Percentiles rank a stretch among this genome's conserved stretches.
Evolutionary conservation across 2,113 vertebrate genomes (phyloP).

Genomic region (Aleadryas rufinucha): DNA sequence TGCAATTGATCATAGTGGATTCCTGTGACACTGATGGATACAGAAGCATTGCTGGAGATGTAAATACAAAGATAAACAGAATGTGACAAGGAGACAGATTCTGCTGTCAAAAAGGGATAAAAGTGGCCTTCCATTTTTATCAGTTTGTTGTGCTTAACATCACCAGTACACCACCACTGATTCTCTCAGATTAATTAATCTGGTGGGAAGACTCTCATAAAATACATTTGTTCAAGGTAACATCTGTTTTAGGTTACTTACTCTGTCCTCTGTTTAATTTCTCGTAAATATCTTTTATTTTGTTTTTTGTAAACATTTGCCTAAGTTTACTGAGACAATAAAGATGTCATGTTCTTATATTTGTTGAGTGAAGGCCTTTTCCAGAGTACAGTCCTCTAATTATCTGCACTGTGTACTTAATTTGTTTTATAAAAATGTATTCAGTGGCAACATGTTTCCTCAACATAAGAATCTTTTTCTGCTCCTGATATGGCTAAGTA

Average conservation of each 20-base stretch:
- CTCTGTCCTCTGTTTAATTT: not conserved
- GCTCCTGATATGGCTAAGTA: not conserved
- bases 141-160: conserved; percentile 16
- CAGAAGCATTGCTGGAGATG: not conserved
- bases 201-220: conserved; percentile 38
- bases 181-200: conserved; percentile 57
- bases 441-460: not conserved
- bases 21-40: not conserved
- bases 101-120: conserved; percentile 8
- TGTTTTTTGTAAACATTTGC: not conserved
- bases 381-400: not conserved
- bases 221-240: conserved; percentile 36
- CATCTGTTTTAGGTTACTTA: conserved; percentile 27
- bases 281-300: not conserved
- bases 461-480: not conserved
- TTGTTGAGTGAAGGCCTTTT: not conserved
- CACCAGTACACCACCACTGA: not conserved
- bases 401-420: not conserved
- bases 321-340: not conserved
- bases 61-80: not conserved
- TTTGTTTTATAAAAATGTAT: not conserved
- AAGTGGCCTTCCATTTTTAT: not conserved
- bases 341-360: not conserved
- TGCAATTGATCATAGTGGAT: not conserved
- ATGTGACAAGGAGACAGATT: conserved; percentile 38